Base-by-base conservation (phyloP, 2,797 vertebrate species). In the Distichodus sexfasciatus region DNA sequence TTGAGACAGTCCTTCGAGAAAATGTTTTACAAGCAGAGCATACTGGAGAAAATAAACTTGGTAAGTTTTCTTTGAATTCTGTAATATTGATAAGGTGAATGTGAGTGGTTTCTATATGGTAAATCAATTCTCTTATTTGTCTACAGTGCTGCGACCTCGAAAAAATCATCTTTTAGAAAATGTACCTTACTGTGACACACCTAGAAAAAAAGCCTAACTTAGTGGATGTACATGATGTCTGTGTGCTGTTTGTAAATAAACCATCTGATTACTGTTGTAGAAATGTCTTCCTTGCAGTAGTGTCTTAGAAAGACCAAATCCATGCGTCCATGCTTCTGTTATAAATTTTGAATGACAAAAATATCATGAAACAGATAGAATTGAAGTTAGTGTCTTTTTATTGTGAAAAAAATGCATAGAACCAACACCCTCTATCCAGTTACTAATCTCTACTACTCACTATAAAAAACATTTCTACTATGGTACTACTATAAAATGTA, bases 131-230 rank as follows among this genome's bases (percentile, higher is more conserved):
- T 57, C 12, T 38, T 23, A 31, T 44, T 51, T n/a, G 11, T 72
- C 2, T 36, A 11, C 75, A 92, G 91, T 85, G 72, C 86, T 93
- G 41, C 84, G 88, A 38, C 89, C 91, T 28, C 84, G 91, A 72
- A 76, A 89, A 8, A 73, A 51, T 24, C 85, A 86, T 31, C 68
- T 93, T 0, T 74, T 91, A 44, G 90, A 93, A 77, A 93, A 93
- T 23, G 85, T 90, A 4, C 91, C 91, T 0, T 93, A 88, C 77
- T 85, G 83, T 80, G 89, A 93, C 59, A 50, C 85, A 46, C 90
- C 90, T 17, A 83, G 84, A 58, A 87, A 82, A 76, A 89, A 83
- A 66, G 69, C 80, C 1, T 91, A 83, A 88, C 10, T 1, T 19
- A 1, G 19, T 46, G 5, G 31, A 73, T 75, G 53, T 26, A 10